phyloP scores from a whole-genome alignment of 2,888 invertebrate species.

The Mimachlamys varia region DNA sequence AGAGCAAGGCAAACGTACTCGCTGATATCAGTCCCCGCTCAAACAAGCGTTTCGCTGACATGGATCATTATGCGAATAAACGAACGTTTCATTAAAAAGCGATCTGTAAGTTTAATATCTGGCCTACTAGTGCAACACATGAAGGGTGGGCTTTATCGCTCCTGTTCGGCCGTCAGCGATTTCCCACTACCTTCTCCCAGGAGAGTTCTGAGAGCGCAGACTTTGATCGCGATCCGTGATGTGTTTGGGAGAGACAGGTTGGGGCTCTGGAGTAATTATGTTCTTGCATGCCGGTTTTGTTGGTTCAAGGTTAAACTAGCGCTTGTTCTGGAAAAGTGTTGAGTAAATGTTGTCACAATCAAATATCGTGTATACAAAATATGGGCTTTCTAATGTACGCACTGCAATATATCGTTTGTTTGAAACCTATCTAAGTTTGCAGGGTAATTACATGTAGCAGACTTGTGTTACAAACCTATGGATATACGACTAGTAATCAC shows the following conservation, averaged over 20 bases:
- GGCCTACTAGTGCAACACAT: background rate
- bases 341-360: slow-evolving; percentile 19
- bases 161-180: background rate
- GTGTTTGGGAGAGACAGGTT: slow-evolving; percentile 22
- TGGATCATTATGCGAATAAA: slow-evolving; percentile 31
- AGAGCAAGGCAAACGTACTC: background rate
- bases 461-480: background rate
- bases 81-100: slow-evolving; percentile 30
- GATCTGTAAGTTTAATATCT: slow-evolving; percentile 30
- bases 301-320: slow-evolving; percentile 14
- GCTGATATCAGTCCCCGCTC: background rate
- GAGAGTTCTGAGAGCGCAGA: background rate
- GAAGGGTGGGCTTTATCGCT: slow-evolving; percentile 12
- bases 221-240: slow-evolving; percentile 26
- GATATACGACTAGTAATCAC: background rate
- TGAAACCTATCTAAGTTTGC: background rate
- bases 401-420: background rate
- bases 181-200: background rate
- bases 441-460: background rate
- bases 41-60: slow-evolving; percentile 31
- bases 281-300: background rate
- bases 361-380: background rate
- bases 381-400: background rate
- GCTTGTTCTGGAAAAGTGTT: background rate
- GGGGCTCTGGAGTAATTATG: background rate